Evolutionary conservation across 2,888 invertebrate species (phyloP).

Genomic region (Diachrysia chrysitis): DNA sequence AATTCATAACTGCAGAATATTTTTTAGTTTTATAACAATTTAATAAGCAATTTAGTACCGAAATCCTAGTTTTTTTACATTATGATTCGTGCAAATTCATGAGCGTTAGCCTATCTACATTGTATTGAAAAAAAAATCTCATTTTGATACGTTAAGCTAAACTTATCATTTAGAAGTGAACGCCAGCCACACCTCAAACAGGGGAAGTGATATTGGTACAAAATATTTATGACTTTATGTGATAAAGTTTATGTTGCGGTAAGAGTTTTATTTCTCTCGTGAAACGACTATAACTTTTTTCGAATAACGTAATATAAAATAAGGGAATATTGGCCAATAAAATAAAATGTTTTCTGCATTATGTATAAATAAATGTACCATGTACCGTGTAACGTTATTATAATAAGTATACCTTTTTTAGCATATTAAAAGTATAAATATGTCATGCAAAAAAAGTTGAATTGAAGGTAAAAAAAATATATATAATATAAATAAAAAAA

Average conservation of each 20-base stretch:
- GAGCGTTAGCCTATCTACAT: too few relatives aligned
- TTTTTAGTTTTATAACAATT: slow-evolving; percentile 39
- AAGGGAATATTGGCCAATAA: slow-evolving; percentile 69
- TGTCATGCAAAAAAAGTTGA: neutral
- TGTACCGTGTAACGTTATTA: too few relatives aligned
- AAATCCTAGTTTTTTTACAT: slow-evolving; percentile 8
- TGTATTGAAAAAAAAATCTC: slow-evolving; percentile 26
- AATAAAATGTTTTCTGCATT: slow-evolving; percentile 64
- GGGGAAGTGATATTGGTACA: slow-evolving; percentile 79
- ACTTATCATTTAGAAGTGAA: slow-evolving; percentile 66
- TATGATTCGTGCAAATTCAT: too few relatives aligned
- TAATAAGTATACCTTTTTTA: slow-evolving; percentile 15
- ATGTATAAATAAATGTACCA: slow-evolving; percentile 21
- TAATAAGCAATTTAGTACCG: slow-evolving; percentile 24
- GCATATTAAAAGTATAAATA: slow-evolving; percentile 40
- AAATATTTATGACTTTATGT: slow-evolving; percentile 84
- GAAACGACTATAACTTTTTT: slow-evolving; percentile 75
- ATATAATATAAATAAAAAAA: too few relatives aligned
- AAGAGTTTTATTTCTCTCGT: slow-evolving; percentile 83
- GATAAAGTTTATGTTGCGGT: slow-evolving; percentile 85
- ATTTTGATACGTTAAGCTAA: slow-evolving; percentile 60
- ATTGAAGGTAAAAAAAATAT: neutral
- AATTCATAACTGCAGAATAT: slow-evolving; percentile 54
- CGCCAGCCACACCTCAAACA: slow-evolving; percentile 63
- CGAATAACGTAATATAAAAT: slow-evolving; percentile 68